These are phyloP conservation scores for Leptatherina wallacei DNA, from an alignment of 2,797 vertebrate species.

Conservation along the genomic window DNA sequence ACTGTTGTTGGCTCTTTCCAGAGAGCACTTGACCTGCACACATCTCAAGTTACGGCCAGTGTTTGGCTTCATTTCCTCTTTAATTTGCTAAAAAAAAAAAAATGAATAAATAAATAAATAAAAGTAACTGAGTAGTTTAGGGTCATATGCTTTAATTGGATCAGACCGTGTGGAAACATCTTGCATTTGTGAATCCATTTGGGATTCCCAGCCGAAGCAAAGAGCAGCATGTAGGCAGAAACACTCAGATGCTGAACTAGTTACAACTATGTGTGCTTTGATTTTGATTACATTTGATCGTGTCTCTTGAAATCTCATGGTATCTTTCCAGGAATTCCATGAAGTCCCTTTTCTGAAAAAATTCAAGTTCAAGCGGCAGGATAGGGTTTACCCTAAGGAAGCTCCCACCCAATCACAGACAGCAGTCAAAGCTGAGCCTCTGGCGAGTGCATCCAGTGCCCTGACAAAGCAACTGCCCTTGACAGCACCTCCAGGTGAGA, in stretches of 20 bases:
- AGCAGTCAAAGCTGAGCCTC: conserved; percentile 57
- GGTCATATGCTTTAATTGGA: not conserved
- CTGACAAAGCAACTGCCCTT: conserved; percentile 57
- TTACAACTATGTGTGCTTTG: not conserved
- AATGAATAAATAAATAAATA: too few relatives aligned
- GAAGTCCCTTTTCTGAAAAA: conserved; percentile 95
- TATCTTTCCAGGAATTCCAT: conserved; percentile 87
- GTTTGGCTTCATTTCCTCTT: not conserved
- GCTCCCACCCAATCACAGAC: conserved; percentile 51
- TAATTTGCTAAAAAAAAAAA: too few relatives aligned
- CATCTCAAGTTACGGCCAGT: not conserved
- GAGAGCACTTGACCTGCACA: not conserved
- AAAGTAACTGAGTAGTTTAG: too few relatives aligned
- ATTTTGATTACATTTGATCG: not conserved
- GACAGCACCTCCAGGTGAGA: conserved; percentile 84
- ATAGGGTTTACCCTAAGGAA: conserved; percentile 88
- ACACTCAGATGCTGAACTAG: not conserved
- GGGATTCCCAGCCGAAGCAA: not conserved
- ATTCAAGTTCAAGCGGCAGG: conserved; percentile 93
- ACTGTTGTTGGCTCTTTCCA: not conserved
- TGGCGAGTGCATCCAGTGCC: conserved; percentile 59
- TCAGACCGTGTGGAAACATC: not conserved
- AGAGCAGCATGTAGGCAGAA: not conserved
- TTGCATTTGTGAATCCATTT: not conserved
- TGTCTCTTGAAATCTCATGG: not conserved